These are phyloP conservation scores for Sebastolobus altivelis DNA, from an alignment of 2,797 vertebrate species.

Conservation along the genomic window DNA sequence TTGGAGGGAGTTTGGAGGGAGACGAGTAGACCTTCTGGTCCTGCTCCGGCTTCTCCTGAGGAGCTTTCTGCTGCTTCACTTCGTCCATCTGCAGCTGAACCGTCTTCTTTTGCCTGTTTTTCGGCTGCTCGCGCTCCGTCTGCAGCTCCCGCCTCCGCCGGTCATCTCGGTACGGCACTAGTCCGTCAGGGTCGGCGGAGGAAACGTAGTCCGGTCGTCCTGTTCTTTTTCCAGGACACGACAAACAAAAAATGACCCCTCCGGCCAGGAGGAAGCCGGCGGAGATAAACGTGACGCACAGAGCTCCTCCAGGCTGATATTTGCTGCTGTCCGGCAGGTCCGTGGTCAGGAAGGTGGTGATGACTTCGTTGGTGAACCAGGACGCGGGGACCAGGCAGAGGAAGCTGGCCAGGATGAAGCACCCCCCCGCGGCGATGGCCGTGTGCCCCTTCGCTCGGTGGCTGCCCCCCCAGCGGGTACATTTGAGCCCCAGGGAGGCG, in stretches of 20 bases:
- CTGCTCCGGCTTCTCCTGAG: conserved; percentile 32
- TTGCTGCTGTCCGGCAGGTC: conserved; percentile 90
- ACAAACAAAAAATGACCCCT: conserved; percentile 91
- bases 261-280: conserved; percentile 89
- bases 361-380: conserved; percentile 92
- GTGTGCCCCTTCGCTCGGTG: conserved; percentile 87
- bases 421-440: conserved; percentile 89
- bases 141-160: conserved; percentile 45
- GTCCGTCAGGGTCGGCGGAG: conserved; percentile 53
- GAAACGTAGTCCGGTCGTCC: conserved; percentile 70
- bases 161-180: background rate
- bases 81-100: conserved; percentile 54
- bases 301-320: conserved; percentile 91
- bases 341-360: conserved; percentile 88
- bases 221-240: conserved; percentile 83
- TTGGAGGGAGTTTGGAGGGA: conserved; percentile 64
- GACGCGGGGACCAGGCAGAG: conserved; percentile 89
- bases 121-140: background rate
- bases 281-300: conserved; percentile 92
- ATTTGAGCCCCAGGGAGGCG: conserved; percentile 91
- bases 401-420: conserved; percentile 88
- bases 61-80: conserved; percentile 35
- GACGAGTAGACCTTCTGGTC: conserved; percentile 54
- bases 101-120: conserved; percentile 24
- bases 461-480: conserved; percentile 91